Evolutionary conservation across 2,888 invertebrate species (phyloP), one percentile per base, ranked within the genome.

Genomic region (Hypselothyrea guttata): DNA sequence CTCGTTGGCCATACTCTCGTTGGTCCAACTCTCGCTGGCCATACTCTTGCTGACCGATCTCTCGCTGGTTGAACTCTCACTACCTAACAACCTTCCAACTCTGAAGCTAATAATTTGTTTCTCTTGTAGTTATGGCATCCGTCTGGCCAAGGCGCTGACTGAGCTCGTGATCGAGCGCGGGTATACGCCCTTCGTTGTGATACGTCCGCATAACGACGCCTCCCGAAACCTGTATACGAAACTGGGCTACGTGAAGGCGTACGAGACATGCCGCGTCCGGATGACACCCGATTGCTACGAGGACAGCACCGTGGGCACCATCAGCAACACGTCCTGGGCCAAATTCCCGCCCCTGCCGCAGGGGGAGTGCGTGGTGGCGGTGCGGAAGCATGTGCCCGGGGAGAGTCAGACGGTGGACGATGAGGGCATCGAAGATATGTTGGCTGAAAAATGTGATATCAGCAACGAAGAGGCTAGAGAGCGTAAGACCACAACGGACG

Each of bases 131-230:
- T 94, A 94, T 90, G 95, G 95, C 72, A 94, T 94, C 71, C 93
- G 93, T 84, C 91, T 95, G 75, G 95, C 95, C 55, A 92, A 93
- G 83, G 92, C 92, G 62, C 91, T 94, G 65, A 93, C 94, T 53
- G 91, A 92, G 82, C 92, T 92, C 75, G 94, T 94, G 41, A 92
- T 93, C 37, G 93, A 93, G 49, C 92, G 94, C 52, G 94, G 96
- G 69, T 96, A 96, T 90, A 92, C 93, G 84, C 96, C 96, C 57
- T 96, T 95, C 90, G 96, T 96, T 71, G 95, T 96, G 83, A 96
- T 96, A 91, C 92, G 94, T 89, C 96, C 96, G 63, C 95, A 96
- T 90, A 96, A 96, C 90, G 95, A 95, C 90, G 96, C 96, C 67
- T 96, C 96, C 72, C 94, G 95, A 87, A 94, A 94, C 84, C 92